Percentiles rank a stretch among this genome's conserved stretches.
Evolutionary conservation across 2,888 invertebrate genomes (phyloP).

Genomic region (Melipona beecheii): DNA sequence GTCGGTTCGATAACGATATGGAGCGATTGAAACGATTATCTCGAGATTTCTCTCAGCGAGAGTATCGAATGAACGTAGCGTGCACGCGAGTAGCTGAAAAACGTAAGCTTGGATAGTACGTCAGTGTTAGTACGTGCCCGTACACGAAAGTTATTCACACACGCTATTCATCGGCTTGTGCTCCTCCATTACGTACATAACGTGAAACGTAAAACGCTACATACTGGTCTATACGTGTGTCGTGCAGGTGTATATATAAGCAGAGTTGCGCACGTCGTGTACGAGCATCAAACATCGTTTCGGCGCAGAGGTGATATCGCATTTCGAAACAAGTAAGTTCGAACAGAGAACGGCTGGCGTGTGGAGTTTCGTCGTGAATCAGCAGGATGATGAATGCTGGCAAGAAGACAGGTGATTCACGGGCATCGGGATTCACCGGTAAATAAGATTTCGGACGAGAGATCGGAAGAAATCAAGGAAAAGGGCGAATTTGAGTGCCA

Average conservation of each 20-base stretch:
- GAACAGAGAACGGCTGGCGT: neutral
- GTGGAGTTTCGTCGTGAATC: neutral
- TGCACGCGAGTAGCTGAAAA: slow-evolving; percentile 57
- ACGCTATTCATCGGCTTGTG: slow-evolving; percentile 61
- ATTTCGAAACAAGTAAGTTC: neutral
- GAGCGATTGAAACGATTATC: slow-evolving; percentile 37
- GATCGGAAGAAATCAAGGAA: slow-evolving; percentile 30
- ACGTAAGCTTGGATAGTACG: slow-evolving; percentile 59
- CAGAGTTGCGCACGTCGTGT: slow-evolving; percentile 55
- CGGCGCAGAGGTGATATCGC: slow-evolving; percentile 21
- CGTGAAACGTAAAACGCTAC: slow-evolving; percentile 62
- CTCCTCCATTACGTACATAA: slow-evolving; percentile 61
- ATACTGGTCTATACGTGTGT: slow-evolving; percentile 49
- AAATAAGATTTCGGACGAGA: slow-evolving; percentile 22
- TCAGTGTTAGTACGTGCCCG: slow-evolving; percentile 61
- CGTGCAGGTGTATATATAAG: slow-evolving; percentile 52
- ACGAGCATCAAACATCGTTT: slow-evolving; percentile 48
- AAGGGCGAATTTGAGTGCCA: slow-evolving; percentile 61
- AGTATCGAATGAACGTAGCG: slow-evolving; percentile 62
- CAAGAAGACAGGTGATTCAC: neutral
- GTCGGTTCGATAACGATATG: slow-evolving; percentile 33
- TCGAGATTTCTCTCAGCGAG: slow-evolving; percentile 56
- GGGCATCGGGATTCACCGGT: neutral
- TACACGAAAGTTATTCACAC: slow-evolving; percentile 64
- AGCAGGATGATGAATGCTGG: neutral